Evolutionary conservation across 1,140 invertebrate species (phyloP).

Genomic region (Pomacea maculata): DNA sequence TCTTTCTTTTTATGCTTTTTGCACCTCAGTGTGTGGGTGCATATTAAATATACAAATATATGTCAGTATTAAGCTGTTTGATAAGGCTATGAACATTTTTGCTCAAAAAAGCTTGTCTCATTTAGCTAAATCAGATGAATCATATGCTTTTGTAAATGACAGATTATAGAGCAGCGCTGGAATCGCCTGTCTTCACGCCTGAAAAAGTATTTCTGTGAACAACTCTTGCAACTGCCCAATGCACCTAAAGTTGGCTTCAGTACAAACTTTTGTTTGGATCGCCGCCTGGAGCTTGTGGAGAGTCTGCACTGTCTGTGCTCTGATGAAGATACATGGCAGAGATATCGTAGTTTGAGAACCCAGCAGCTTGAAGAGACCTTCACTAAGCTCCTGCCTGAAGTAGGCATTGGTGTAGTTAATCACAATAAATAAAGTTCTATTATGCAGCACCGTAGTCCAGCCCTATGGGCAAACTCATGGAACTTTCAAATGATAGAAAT

Average conservation of each 20-base stretch:
- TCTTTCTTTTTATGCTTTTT: not conserved
- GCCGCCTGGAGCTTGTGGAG: slow-evolving; percentile 50
- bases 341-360: slow-evolving; percentile 41
- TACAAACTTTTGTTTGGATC: slow-evolving; percentile 22
- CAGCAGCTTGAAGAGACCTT: slow-evolving; percentile 55
- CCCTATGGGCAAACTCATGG: too few species aligned
- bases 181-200: slow-evolving; percentile 29
- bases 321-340: slow-evolving; percentile 48
- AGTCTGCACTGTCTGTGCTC: slow-evolving; percentile 50
- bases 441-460: not conserved
- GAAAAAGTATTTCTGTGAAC: slow-evolving; percentile 45
- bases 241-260: slow-evolving; percentile 9
- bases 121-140: not conserved
- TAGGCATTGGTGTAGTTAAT: not conserved
- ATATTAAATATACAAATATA: too few species aligned
- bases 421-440: not conserved
- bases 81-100: too few species aligned
- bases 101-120: not conserved
- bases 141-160: not conserved
- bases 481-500: too few species aligned
- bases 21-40: too few species aligned
- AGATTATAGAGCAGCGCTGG: slow-evolving; percentile 41
- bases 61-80: too few species aligned
- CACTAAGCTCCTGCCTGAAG: slow-evolving; percentile 47
- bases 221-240: slow-evolving; percentile 46